Evolutionary conservation across 2,888 invertebrate genomes (phyloP).

Genomic region (Biston betularia): DNA sequence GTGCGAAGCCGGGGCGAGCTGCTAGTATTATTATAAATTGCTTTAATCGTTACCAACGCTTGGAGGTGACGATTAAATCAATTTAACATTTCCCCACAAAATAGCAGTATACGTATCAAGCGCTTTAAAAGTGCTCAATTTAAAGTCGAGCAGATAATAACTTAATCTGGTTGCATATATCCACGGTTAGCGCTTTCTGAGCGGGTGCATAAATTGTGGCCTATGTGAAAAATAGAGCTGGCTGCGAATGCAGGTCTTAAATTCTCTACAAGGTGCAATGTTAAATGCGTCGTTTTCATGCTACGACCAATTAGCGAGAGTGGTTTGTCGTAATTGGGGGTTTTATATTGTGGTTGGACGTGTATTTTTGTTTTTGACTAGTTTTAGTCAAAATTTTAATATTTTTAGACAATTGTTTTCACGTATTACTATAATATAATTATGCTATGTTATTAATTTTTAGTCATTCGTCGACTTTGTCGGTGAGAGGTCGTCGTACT

Average conservation of each 20-base stretch:
- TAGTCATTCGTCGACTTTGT: too few species aligned
- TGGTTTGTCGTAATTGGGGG: slow-evolving; percentile 12
- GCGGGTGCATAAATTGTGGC: slow-evolving; percentile 70
- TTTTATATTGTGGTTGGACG: background rate
- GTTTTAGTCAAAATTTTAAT: background rate
- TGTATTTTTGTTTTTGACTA: background rate
- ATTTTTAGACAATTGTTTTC: background rate
- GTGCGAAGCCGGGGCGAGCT: too few species aligned
- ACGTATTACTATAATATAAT: too few species aligned
- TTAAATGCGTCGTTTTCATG: slow-evolving; percentile 29
- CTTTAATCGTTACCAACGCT: too few species aligned
- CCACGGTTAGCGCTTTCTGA: slow-evolving; percentile 57
- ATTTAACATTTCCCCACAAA: slow-evolving; percentile 25
- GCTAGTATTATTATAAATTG: too few species aligned
- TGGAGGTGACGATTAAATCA: slow-evolving; percentile 16
- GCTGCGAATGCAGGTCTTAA: slow-evolving; percentile 61
- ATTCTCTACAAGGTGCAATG: slow-evolving; percentile 51
- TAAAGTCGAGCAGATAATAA: slow-evolving; percentile 65
- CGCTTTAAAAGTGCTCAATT: slow-evolving; percentile 49
- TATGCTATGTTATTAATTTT: too few species aligned
- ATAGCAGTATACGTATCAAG: slow-evolving; percentile 43
- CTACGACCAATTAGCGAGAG: slow-evolving; percentile 14
- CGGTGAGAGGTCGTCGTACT: too few species aligned
- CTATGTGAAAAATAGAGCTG: slow-evolving; percentile 68
- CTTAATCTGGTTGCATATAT: slow-evolving; percentile 70